These are phyloP conservation scores for Glomeris maerens DNA, from an alignment of 1,140 invertebrate species.

Conservation along the genomic window DNA sequence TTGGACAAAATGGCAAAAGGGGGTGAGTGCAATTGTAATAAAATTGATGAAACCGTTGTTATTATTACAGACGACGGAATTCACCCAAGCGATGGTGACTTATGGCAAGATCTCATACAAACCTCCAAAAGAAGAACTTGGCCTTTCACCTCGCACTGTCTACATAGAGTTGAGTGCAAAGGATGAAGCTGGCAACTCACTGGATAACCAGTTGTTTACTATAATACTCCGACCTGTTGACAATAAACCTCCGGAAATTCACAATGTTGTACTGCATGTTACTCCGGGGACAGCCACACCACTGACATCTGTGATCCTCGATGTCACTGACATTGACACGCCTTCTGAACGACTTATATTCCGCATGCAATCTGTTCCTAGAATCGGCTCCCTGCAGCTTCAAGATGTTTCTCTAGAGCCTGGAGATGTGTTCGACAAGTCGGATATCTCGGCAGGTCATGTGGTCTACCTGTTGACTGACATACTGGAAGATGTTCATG, in stretches of 20 bases:
- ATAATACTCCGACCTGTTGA: slow-evolving; percentile 29
- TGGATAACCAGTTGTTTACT: slow-evolving; percentile 27
- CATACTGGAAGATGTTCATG: slow-evolving; percentile 23
- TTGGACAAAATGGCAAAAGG: no score
- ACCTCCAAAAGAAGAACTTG: slow-evolving; percentile 28
- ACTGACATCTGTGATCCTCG: slow-evolving; percentile 25
- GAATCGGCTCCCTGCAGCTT: slow-evolving; percentile 28
- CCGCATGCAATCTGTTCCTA: slow-evolving; percentile 25
- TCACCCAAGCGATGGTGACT: slow-evolving; percentile 31
- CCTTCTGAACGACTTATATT: slow-evolving; percentile 24
- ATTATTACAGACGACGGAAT: no score
- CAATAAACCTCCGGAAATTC: slow-evolving; percentile 30
- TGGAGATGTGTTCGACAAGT: slow-evolving; percentile 25
- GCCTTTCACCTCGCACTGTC: slow-evolving; percentile 27
- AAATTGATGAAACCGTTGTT: no score
- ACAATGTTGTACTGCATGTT: slow-evolving; percentile 25
- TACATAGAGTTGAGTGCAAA: slow-evolving; percentile 30
- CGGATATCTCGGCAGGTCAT: slow-evolving; percentile 24
- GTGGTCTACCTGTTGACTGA: slow-evolving; percentile 27
- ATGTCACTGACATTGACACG: slow-evolving; percentile 30
- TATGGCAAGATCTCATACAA: slow-evolving; percentile 32
- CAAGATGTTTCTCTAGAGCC: slow-evolving; percentile 19
- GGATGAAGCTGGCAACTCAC: slow-evolving; percentile 28
- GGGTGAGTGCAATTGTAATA: no score
- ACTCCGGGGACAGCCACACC: slow-evolving; percentile 26